Evolutionary conservation across 2,888 invertebrate species (phyloP), one percentile per base, ranked within the genome.

Genomic region (Aphodius sticticus): DNA sequence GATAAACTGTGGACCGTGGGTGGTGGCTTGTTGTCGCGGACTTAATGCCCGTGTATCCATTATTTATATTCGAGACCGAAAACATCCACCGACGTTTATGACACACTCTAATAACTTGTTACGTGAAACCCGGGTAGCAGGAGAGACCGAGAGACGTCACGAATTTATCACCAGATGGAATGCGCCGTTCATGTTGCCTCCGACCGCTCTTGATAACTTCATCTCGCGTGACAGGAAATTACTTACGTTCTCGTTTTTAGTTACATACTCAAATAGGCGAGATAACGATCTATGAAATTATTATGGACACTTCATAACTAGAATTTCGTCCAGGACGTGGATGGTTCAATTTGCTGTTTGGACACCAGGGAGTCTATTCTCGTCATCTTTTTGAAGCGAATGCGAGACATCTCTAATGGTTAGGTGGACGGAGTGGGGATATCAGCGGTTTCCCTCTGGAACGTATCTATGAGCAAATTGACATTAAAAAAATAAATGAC

Each of bases 1-100:
- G 88, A 88, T 88, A 88, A 88, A 88, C 87, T 86, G 87, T 86
- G 85, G 83, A 82, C 88, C 86, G 88, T 88, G 88, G 88, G 88
- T 88, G 88, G 88, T 87, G 87, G 87, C 87, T 86, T 87, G 88
- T 87, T 87, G 88, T 88, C 88, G 87, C 87, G 83, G 86, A 86
- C 86, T 86, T 88, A 88, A 88, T 88, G 88, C 85, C 84, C 86
- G 84, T 87, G 87, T 87, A 87, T 87, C 84, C 86, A 87, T 88
- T 87, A 87, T 87, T 88, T 86, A 86, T 86, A 85, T 76, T 70
- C 76, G 12, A 77, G 77, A 82, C 81, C 79, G 81, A 82, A 82
- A 82, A 81, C 75, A 71, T 78, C 78, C 78, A 76, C 78, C 79
- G 79, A 81, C 81, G 80, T 82, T 82, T 81, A 80, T 82, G 83